Base-by-base conservation (phyloP, 2,113 vertebrate species). In the Hydrochoerus hydrochaeris region DNA sequence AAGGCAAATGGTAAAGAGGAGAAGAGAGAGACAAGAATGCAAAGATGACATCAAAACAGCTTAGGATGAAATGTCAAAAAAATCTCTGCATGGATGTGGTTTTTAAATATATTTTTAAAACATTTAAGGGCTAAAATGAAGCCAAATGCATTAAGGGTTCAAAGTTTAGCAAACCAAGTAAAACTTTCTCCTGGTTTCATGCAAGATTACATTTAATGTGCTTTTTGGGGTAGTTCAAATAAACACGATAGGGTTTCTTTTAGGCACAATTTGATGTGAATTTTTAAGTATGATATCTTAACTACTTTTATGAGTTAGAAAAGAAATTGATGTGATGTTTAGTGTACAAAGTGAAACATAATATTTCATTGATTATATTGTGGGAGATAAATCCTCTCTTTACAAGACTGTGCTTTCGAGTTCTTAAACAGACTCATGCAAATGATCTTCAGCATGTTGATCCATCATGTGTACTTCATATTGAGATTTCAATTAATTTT, bases 1-100 rank as follows among this genome's bases (percentile, higher is more conserved):
- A 96, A 98, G 96, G 97, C 97, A 98, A 98, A 96, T 98, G 98
- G 98, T 85, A 84, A 97, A 92, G 94, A 97, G 90, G 52, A 80
- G 97, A 95, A 95, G 95, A 96, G 92, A 95, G n/a, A 96, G 1
- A 73, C 46, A 90, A 94, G 95, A 98, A 97, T 87, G 97, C 97
- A 98, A 98, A 83, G 80, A 96, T 97, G 97, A 97, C 96, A 98
- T 85, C 78, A 96, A 97, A 98, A 97, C 96, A 98, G 98, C 97
- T 97, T 97, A 98, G 92, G 96, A 98, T 98, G 98, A 98, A 98
- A 98, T 98, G 98, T 98, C 95, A 98, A 98, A 97, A 96, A 96
- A 97, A 98, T 98, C 99, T 99, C 99, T 99, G 98, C 98, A 98
- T 99, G 99, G 98, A 99, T 99, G 99, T 97, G 98, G 98, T 98